Conservation (phyloP, 2,888 invertebrate genomes). For the Leptinotarsa tumamoca region DNA sequence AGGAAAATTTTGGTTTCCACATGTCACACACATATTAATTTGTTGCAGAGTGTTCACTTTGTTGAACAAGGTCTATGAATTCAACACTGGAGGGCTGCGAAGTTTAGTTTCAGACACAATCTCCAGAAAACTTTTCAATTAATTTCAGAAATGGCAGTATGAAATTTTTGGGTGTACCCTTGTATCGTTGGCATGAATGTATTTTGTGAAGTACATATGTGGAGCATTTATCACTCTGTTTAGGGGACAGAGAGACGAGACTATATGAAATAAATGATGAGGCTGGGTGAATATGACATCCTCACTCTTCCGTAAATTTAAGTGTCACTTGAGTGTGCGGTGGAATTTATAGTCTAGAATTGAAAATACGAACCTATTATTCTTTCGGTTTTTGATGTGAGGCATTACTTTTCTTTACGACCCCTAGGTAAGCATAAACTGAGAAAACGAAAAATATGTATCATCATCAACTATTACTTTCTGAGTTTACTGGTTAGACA, state of each 20-base stretch:
- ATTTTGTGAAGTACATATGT: not conserved
- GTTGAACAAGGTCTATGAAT: conserved; percentile 17
- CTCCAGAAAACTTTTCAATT: conserved; percentile 33
- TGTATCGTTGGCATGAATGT: conserved; percentile 12
- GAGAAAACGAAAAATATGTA: too few relatives aligned
- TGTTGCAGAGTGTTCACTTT: conserved; percentile 38
- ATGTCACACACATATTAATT: conserved; percentile 39
- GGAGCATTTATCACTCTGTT: not conserved
- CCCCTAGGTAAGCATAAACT: too few relatives aligned
- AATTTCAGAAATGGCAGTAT: conserved; percentile 33
- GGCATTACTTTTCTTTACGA: too few relatives aligned
- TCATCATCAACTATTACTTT: too few relatives aligned
- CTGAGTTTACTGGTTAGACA: too few relatives aligned
- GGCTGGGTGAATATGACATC: not conserved
- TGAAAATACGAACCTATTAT: not conserved
- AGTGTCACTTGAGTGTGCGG: not conserved
- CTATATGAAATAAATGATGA: not conserved
- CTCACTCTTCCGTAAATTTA: not conserved
- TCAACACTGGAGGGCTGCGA: not conserved
- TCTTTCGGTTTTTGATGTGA: too few relatives aligned
- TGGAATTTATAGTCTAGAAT: not conserved
- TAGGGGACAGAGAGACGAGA: not conserved
- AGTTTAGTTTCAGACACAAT: conserved; percentile 16
- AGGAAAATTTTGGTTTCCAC: conserved; percentile 36
- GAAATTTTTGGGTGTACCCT: conserved; percentile 25